These are phyloP conservation scores for Danionella cerebrum DNA, from an alignment of 2,113 vertebrate species.

Conservation along the genomic window DNA sequence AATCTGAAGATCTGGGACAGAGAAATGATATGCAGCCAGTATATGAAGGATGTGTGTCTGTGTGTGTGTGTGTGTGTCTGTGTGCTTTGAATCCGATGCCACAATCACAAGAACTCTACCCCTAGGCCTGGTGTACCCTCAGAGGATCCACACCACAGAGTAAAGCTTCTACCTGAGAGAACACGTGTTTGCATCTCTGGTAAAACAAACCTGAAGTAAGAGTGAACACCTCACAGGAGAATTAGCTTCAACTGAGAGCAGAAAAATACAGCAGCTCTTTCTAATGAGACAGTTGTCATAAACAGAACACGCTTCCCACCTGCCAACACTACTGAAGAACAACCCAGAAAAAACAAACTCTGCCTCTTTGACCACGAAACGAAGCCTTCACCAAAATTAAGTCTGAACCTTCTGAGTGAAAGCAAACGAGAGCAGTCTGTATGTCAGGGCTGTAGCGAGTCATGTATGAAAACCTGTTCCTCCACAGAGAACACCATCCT, in stretches of 20 bases:
- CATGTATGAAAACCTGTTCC: constrained; percentile 37
- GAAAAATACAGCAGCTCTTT: background rate
- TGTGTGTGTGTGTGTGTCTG: background rate
- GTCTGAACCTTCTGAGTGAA: constrained; percentile 51
- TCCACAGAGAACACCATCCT: constrained; percentile 47
- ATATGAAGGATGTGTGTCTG: background rate
- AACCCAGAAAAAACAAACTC: constrained; percentile 44
- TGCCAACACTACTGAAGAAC: background rate
- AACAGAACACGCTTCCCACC: background rate
- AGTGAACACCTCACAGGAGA: constrained; percentile 10
- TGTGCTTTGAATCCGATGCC: background rate
- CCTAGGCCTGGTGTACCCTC: constrained; percentile 5
- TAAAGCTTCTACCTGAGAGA: constrained; percentile 7
- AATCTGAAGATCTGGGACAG: constrained; percentile 21
- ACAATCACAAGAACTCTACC: constrained; percentile 1
- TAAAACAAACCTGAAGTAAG: constrained; percentile 17
- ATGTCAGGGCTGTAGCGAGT: constrained; percentile 24
- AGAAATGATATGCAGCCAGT: constrained; percentile 14
- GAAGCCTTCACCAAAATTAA: constrained; percentile 55
- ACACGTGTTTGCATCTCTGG: constrained; percentile 17
- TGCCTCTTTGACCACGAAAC: constrained; percentile 44
- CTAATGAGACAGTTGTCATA: background rate
- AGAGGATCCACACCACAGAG: constrained; percentile 12
- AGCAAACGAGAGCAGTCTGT: constrained; percentile 47
- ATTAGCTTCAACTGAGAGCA: background rate